Percentiles rank a stretch among this genome's conserved stretches.
Conservation (phyloP, 2,888 invertebrate genomes). For the Epsilonema sp. region DNA sequence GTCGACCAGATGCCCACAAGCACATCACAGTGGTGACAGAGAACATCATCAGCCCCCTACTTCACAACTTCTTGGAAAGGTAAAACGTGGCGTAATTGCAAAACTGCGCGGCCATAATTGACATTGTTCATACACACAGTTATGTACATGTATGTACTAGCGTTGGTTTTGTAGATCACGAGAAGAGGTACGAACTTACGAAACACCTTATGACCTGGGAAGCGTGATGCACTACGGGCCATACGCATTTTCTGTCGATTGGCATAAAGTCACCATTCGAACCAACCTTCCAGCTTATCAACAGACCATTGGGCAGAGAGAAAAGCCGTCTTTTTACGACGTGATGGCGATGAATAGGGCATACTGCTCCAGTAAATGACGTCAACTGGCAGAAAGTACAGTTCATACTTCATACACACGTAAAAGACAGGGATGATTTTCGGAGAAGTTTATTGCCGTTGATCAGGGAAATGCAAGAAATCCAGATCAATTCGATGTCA, state of each 20-base stretch:
- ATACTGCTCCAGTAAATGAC: too few relatives aligned
- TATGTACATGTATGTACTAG: too few relatives aligned
- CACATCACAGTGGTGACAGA: constrained; percentile 14
- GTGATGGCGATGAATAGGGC: constrained; percentile 18
- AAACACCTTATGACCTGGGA: constrained; percentile 24
- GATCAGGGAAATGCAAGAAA: too few relatives aligned
- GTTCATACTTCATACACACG: too few relatives aligned
- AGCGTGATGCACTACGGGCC: constrained; percentile 23
- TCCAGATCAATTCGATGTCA: too few relatives aligned
- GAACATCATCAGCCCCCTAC: constrained; percentile 20
- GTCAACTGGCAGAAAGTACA: too few relatives aligned
- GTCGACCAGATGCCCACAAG: constrained; percentile 17
- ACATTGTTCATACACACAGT: too few relatives aligned
- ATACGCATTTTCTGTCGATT: constrained; percentile 22
- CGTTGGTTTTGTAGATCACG: background rate
- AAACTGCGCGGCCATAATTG: too few relatives aligned
- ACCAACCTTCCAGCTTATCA: constrained; percentile 22
- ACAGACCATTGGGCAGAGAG: constrained; percentile 25
- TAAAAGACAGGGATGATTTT: too few relatives aligned
- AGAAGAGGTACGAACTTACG: constrained; percentile 14
- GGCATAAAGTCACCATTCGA: constrained; percentile 19
- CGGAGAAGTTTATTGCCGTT: too few relatives aligned
- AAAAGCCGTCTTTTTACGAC: constrained; percentile 22
- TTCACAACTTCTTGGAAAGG: constrained; percentile 21
- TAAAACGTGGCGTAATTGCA: too few relatives aligned